Base-by-base conservation (phyloP, 1,140 invertebrate species). In the Bombus picipes region DNA sequence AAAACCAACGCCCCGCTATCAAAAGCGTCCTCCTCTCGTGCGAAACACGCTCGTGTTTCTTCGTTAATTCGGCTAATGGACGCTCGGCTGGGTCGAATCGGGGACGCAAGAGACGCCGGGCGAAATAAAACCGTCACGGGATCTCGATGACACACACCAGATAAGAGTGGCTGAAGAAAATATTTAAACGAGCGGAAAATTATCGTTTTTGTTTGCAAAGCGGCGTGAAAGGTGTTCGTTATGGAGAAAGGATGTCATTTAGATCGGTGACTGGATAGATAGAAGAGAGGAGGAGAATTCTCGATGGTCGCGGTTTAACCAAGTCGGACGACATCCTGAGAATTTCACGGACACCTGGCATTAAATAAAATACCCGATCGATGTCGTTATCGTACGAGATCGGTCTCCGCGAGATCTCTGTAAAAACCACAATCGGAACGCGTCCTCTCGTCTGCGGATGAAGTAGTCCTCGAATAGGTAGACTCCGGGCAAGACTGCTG, bases 61-160 rank as follows among this genome's bases (percentile, higher is more conserved):
- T 13, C 53, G 34, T 75, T 82, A 82, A 82, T 82, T 75, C 81
- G 41, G 57, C 57, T 66, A 75, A 82, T 75, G 81, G 39, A 82
- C 41, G 57, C 34, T 53, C 5, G 47, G 5, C 47, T 6, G 47
- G 39, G 22, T 68, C 18, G 66, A 68, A 68, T 68, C 34, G 34
- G 34, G 47, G 9, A 68, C 34, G 66, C 32, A 2, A 22, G 18
- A 37, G 18, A 37, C 18, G n/a, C 2, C n/a, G n/a, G 18, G 18
- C 10, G 32, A 37, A 70, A 70, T 28, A n/a, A 70, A 70, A 43
- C 25, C 13, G 15, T 28, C 22, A n/a, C 28, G 18, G 47, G 18
- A 22, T 6, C 57, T 37, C 72, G 72, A 75, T 41, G 59, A 82
- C 59, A 66, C 59, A 66, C 41, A 1, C 18, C 22, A 1, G 66